phyloP scores from a whole-genome alignment of 2,113 vertebrate genomes.

The Vombatus ursinus region DNA sequence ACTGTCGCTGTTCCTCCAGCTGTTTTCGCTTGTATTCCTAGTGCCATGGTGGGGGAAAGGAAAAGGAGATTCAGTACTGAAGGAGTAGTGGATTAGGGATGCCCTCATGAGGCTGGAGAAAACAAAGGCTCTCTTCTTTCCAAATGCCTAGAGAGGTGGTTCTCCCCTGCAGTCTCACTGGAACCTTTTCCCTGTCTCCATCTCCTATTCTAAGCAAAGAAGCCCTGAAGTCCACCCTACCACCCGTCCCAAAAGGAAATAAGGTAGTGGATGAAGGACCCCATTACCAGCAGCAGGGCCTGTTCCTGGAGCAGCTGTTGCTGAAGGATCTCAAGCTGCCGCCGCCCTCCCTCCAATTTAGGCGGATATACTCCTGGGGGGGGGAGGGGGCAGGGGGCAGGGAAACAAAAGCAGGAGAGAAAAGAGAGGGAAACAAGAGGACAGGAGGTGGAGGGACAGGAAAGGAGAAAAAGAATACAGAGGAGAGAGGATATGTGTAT shows the following conservation, averaged over 20 bases:
- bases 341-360: slow-evolving; percentile 95
- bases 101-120: slow-evolving; percentile 37
- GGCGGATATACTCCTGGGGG: slow-evolving; percentile 93
- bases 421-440: slow-evolving; percentile 47
- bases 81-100: not conserved
- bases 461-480: slow-evolving; percentile 49
- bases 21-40: slow-evolving; percentile 96
- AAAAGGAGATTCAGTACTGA: slow-evolving; percentile 50
- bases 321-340: slow-evolving; percentile 95
- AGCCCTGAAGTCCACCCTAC: slow-evolving; percentile 25
- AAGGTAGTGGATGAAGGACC: slow-evolving; percentile 32
- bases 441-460: not conserved
- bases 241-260: slow-evolving; percentile 56
- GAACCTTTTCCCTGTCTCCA: slow-evolving; percentile 62
- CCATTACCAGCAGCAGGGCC: slow-evolving; percentile 94
- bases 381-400: slow-evolving; percentile 63
- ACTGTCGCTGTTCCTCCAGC: slow-evolving; percentile 95
- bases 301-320: slow-evolving; percentile 97
- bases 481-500: slow-evolving; percentile 58
- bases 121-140: slow-evolving; percentile 59
- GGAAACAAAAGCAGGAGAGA: slow-evolving; percentile 60
- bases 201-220: slow-evolving; percentile 52
- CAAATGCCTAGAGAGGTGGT: slow-evolving; percentile 43
- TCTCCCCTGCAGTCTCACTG: slow-evolving; percentile 26
- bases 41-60: slow-evolving; percentile 62